Conservation (phyloP, 2,888 invertebrate genomes). For the Polyploca ridens region DNA sequence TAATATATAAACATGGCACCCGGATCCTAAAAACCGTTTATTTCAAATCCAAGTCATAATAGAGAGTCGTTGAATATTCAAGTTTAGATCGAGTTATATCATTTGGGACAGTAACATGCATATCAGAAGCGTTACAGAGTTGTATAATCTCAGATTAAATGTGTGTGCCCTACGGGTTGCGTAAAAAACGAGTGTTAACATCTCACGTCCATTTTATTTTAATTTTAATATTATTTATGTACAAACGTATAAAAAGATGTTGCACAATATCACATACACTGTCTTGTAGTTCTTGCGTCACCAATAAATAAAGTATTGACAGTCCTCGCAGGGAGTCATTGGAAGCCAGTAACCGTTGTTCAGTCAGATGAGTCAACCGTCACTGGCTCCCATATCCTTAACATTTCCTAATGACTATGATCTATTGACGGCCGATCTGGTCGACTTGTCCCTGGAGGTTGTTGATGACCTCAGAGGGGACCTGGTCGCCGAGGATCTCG, state of each 20-base stretch:
- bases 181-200: conserved; percentile 61
- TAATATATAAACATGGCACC: not conserved
- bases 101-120: not conserved
- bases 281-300: conserved; percentile 67
- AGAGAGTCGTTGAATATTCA: conserved; percentile 6
- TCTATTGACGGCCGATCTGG: conserved; percentile 88
- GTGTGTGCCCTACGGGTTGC: conserved; percentile 45
- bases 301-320: conserved; percentile 68
- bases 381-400: conserved; percentile 26
- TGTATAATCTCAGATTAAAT: not conserved
- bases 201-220: conserved; percentile 63
- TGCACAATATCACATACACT: conserved; percentile 78
- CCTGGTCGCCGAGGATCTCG: conserved; percentile 93
- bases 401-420: conserved; percentile 18
- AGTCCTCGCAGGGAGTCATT: conserved; percentile 29
- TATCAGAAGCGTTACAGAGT: not conserved
- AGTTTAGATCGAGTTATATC: not conserved
- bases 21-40: not conserved
- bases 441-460: conserved; percentile 94
- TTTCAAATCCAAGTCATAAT: not conserved
- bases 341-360: conserved; percentile 21
- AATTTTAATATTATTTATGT: conserved; percentile 67
- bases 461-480: conserved; percentile 94
- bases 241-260: conserved; percentile 77
- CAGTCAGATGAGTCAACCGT: conserved; percentile 17